Evolutionary conservation across 2,113 vertebrate species (phyloP).

Genomic region (Gorsachius goisagi): DNA sequence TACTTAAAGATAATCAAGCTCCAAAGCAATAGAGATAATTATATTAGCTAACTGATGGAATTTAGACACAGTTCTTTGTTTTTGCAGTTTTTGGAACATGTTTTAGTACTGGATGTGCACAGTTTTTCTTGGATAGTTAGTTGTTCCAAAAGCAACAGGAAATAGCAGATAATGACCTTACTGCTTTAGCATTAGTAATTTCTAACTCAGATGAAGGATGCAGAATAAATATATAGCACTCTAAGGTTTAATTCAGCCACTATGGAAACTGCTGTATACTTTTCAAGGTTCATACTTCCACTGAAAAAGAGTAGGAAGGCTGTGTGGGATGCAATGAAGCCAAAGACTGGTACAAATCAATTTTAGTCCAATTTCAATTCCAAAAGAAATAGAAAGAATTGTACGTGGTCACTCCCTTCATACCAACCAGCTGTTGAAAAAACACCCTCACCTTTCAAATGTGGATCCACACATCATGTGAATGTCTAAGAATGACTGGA

Average conservation of each 20-base stretch:
- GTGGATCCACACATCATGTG: background rate
- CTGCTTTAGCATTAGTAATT: slow-evolving; percentile 13
- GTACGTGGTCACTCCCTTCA: background rate
- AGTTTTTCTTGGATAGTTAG: slow-evolving; percentile 32
- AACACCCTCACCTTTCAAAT: background rate
- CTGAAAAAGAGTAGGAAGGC: background rate
- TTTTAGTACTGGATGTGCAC: slow-evolving; percentile 8
- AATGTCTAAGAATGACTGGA: background rate
- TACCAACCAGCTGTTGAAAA: background rate
- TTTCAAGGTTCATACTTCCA: background rate
- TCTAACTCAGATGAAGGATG: background rate
- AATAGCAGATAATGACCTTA: slow-evolving; percentile 63
- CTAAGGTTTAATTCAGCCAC: background rate
- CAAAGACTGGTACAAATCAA: background rate
- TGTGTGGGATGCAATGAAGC: background rate
- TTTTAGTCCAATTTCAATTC: background rate
- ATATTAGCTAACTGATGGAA: background rate
- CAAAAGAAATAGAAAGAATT: background rate
- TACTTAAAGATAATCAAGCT: background rate
- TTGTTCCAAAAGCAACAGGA: slow-evolving; percentile 69
- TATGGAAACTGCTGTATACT: background rate
- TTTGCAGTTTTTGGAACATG: slow-evolving; percentile 39
- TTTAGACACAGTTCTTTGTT: background rate
- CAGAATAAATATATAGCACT: background rate
- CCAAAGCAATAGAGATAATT: background rate